Evolutionary conservation across 2,888 invertebrate genomes (phyloP).

Genomic region (Tridacna gigas): DNA sequence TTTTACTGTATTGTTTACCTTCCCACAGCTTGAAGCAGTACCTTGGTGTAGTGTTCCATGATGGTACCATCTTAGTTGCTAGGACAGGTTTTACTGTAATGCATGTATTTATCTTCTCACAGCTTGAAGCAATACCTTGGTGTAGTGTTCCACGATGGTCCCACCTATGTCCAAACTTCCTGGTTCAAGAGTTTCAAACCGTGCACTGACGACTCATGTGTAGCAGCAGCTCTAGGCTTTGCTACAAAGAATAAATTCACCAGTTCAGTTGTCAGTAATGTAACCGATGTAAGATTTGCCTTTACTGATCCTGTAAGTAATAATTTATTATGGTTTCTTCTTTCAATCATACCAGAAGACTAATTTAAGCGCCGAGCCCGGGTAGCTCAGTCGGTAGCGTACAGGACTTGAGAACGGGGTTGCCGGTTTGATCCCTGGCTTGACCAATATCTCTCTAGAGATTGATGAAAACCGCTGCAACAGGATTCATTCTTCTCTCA

Average conservation of each 20-base stretch:
- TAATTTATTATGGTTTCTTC: background rate
- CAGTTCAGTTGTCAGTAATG: conserved; percentile 36
- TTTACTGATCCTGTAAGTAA: conserved; percentile 41
- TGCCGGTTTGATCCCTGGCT: no score
- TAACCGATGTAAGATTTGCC: conserved; percentile 39
- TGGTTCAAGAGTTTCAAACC: conserved; percentile 47
- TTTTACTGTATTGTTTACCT: background rate
- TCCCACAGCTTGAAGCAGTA: conserved; percentile 38
- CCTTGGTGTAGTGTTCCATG: conserved; percentile 41
- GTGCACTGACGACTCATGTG: conserved; percentile 12
- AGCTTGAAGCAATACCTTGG: conserved; percentile 46
- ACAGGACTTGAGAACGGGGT: no score
- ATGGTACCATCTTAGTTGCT: conserved; percentile 36
- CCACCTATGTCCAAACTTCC: conserved; percentile 30
- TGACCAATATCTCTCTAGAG: no score
- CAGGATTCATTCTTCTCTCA: no score
- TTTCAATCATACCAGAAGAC: no score
- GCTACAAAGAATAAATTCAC: conserved; percentile 38
- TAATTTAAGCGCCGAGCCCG: no score
- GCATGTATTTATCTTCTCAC: background rate
- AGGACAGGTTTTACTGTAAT: background rate
- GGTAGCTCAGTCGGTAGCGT: no score
- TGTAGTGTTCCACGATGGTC: conserved; percentile 45
- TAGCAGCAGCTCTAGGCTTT: conserved; percentile 45
- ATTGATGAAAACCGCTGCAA: no score